Conservation (phyloP, 1,140 invertebrate genomes). For the Philotrypesis tridentata region DNA sequence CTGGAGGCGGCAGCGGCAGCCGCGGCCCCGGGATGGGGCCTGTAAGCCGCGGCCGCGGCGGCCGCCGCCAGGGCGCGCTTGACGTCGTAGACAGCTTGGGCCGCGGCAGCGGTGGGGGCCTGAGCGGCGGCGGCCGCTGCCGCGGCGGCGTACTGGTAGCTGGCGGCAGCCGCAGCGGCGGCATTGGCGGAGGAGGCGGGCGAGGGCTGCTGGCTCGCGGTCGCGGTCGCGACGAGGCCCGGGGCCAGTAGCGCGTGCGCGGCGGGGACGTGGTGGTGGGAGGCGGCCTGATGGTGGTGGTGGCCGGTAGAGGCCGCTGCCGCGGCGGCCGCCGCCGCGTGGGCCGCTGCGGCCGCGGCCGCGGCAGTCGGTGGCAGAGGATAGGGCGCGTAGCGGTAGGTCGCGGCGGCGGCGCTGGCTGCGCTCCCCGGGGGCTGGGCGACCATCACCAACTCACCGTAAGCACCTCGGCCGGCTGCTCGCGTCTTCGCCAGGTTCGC, state of each 20-base stretch:
- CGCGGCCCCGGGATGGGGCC: conserved; percentile 71
- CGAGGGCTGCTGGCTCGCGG: conserved; percentile 72
- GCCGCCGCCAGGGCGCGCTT: conserved; percentile 69
- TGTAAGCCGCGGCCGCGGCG: conserved; percentile 70
- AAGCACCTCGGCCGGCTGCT: conserved; percentile 91
- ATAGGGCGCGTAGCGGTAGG: conserved; percentile 79
- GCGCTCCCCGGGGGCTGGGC: conserved; percentile 75
- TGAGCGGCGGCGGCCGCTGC: conserved; percentile 64
- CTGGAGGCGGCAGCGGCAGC: conserved; percentile 68
- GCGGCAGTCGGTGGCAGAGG: conserved; percentile 67
- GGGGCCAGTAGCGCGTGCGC: conserved; percentile 72
- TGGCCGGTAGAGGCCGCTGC: conserved; percentile 70
- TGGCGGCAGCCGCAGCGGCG: conserved; percentile 75
- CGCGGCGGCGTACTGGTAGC: conserved; percentile 72
- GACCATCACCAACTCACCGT: conserved; percentile 96
- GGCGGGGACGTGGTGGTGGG: conserved; percentile 68
- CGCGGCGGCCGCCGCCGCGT: conserved; percentile 68
- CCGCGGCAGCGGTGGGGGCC: conserved; percentile 71
- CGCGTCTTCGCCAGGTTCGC: conserved; percentile 94
- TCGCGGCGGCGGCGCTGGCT: conserved; percentile 75
- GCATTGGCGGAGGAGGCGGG: conserved; percentile 71
- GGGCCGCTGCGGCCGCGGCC: conserved; percentile 68
- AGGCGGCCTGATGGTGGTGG: conserved; percentile 69
- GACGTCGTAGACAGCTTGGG: conserved; percentile 74
- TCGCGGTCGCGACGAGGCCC: conserved; percentile 62